Conservation (phyloP, 2,797 vertebrate genomes). For the Sebastes umbrosus region DNA sequence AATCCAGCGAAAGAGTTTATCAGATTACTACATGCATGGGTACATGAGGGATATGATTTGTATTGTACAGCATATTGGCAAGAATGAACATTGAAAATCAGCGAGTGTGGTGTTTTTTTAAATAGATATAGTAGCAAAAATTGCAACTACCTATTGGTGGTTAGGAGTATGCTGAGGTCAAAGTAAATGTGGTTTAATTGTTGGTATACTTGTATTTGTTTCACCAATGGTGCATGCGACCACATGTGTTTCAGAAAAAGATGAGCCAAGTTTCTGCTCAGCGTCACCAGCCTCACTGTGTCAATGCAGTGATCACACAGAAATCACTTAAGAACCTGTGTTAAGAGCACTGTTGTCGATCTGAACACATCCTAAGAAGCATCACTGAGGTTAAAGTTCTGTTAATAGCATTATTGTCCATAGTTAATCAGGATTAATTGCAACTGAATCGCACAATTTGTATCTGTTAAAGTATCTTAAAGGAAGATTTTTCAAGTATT, state of each 20-base stretch:
- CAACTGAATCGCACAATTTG: too few relatives aligned
- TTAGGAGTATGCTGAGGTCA: neutral
- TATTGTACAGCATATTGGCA: neutral
- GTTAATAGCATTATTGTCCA: too few relatives aligned
- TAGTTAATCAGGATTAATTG: too few relatives aligned
- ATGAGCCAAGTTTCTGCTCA: neutral
- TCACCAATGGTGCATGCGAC: neutral
- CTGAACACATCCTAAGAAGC: neutral
- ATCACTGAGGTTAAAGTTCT: neutral
- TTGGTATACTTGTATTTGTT: too few relatives aligned
- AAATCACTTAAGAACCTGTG: neutral
- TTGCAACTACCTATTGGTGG: neutral
- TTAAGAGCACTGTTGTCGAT: neutral
- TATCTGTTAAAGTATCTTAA: too few relatives aligned
- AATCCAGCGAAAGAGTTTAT: neutral
- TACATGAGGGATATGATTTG: neutral
- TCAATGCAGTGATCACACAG: neutral
- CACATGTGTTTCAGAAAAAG: neutral
- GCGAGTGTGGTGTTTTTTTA: fast-evolving
- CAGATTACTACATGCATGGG: neutral
- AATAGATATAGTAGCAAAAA: neutral
- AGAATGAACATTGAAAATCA: neutral
- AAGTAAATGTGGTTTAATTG: too few relatives aligned
- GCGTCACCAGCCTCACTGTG: neutral
- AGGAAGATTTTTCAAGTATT: too few relatives aligned